Percentiles rank a stretch among this genome's conserved stretches.
Conservation (phyloP, 2,888 invertebrate genomes). For the Plusia festucae region DNA sequence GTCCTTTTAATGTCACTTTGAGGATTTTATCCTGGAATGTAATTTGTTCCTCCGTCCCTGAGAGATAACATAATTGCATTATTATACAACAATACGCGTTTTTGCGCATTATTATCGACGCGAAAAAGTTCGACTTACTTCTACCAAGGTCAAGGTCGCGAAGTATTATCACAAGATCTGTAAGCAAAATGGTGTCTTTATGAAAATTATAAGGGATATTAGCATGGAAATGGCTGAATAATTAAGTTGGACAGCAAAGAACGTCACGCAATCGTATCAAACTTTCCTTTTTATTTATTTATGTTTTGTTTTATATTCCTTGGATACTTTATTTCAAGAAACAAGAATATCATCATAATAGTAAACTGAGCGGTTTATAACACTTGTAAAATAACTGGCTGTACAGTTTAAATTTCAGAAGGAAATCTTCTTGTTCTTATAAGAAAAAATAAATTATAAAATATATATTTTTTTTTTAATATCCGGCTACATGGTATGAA, state of each 20-base stretch:
- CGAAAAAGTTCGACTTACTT: neutral
- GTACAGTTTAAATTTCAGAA: neutral
- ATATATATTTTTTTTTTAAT: too few relatives aligned
- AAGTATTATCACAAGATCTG: conserved; percentile 11
- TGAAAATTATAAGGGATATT: conserved; percentile 33
- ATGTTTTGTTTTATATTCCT: neutral
- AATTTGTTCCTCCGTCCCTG: neutral
- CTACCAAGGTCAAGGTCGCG: neutral
- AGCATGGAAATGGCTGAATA: conserved; percentile 44
- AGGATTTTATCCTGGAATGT: neutral
- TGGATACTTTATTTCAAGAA: neutral
- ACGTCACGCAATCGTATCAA: conserved; percentile 18
- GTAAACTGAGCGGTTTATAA: neutral
- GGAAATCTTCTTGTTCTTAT: neutral
- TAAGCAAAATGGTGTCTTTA: conserved; percentile 19
- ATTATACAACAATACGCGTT: neutral
- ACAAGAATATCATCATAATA: too few relatives aligned
- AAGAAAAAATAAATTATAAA: too few relatives aligned
- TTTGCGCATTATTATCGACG: neutral
- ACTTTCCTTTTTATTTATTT: neutral
- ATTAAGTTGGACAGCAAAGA: conserved; percentile 21
- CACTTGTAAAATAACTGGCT: too few relatives aligned
- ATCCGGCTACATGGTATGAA: neutral
- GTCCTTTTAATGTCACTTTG: neutral
- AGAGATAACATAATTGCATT: neutral